Evolutionary conservation across 2,113 vertebrate genomes (phyloP), one percentile per base, ranked within the genome.

Genomic region (Seriola quinqueradiata): DNA sequence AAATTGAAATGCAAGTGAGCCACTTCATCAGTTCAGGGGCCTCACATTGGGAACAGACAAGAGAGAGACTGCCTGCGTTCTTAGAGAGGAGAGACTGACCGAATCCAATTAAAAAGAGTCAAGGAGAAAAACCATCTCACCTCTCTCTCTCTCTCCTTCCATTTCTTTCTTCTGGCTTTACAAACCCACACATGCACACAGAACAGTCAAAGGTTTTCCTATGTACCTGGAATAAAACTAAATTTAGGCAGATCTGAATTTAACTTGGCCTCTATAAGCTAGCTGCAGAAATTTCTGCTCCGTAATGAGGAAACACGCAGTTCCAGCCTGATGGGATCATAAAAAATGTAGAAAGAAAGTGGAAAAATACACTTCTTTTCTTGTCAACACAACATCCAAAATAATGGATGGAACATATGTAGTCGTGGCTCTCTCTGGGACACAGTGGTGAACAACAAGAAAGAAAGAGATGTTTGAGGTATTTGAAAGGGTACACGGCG

Each of bases 1-100:
- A 72, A 83, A 85, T 84, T 86, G 77, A 82, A 90, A 89, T 91
- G 87, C 80, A 81, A 79, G 85, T 61, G 58, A 84, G 76, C 58
- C 52, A 48, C 78, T 81, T 87, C 28, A 64, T 83, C 55, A 50
- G 67, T 73, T 82, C 70, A 74, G 82, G 70, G 82, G 82, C 85
- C 61, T 87, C 61, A 71, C 76, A 79, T 38, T 28, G 69, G 42
- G 71, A 57, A 82, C 58, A 17, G 64, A 58, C 64, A 79, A 40
- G 36, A 73, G 40, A 85, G 46, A 64, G 70, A 32, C 63, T 61
- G 52, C 70, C 72, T 64, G 61, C 34, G 44, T 74, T 69, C 82
- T 77, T 19, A n/a, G 38, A 57, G 64, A 79, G 60, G 67, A 88
- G 61, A 79, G 44, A 65, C 71, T 64, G 72, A 52, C 73, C 55